A percentile compares a stretch with the other conserved stretches of the same genome.
Conservation (phyloP, 2,888 invertebrate genomes). For the Drepanosiphum platanoidis region DNA sequence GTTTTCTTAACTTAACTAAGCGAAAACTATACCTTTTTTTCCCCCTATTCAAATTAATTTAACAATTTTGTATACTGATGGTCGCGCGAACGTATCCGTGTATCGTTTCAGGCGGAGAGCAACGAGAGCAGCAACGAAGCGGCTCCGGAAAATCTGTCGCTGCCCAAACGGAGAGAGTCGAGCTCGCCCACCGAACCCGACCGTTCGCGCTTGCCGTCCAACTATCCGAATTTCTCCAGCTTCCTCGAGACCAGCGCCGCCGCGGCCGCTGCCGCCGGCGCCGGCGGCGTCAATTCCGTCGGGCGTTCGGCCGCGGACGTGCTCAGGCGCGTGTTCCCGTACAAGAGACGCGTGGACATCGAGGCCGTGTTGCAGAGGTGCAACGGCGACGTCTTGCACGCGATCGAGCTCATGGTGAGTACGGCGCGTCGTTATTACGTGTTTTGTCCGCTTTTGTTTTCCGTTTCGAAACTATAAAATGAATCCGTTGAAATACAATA, state of each 20-base stretch:
- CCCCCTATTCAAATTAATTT: too few relatives aligned
- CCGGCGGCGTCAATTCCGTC: slow-evolving; percentile 57
- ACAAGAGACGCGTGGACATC: slow-evolving; percentile 84
- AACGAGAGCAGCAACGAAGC: slow-evolving; percentile 65
- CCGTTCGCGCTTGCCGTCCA: slow-evolving; percentile 59
- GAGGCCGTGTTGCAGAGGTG: slow-evolving; percentile 85
- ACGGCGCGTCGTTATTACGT: not conserved
- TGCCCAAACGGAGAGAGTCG: slow-evolving; percentile 70
- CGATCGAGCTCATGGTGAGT: slow-evolving; percentile 88
- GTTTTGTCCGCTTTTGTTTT: too few relatives aligned
- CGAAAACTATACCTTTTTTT: too few relatives aligned
- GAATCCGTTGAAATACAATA: too few relatives aligned
- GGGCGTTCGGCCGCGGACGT: slow-evolving; percentile 82
- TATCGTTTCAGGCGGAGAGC: slow-evolving; percentile 64
- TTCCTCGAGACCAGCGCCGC: slow-evolving; percentile 42
- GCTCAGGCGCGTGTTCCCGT: slow-evolving; percentile 87
- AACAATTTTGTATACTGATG: too few relatives aligned
- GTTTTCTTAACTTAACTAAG: too few relatives aligned
- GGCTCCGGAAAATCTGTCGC: slow-evolving; percentile 81
- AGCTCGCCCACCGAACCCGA: slow-evolving; percentile 57
- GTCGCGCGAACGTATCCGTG: too few relatives aligned
- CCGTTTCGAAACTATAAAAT: too few relatives aligned
- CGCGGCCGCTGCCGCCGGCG: slow-evolving; percentile 54
- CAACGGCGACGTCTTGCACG: slow-evolving; percentile 89
- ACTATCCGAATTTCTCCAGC: slow-evolving; percentile 45